Percentiles rank a stretch among this genome's conserved stretches.
Conservation (phyloP, 2,797 vertebrate species). For the Sternarchorhynchus goeldii region DNA sequence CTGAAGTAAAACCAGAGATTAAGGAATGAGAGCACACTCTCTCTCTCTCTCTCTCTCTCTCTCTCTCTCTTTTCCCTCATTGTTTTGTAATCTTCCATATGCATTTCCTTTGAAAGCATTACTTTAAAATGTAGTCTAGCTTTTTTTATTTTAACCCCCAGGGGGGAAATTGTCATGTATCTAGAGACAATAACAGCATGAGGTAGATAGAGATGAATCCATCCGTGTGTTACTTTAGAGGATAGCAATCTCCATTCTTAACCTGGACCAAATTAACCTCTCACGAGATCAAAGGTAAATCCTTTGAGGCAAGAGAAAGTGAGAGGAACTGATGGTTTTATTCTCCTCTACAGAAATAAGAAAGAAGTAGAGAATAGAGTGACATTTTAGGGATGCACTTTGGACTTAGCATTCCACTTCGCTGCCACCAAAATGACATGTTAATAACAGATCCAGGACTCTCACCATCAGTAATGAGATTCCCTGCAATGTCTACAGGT, state of each 20-base stretch:
- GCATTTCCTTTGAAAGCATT: constrained; percentile 54
- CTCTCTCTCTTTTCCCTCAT: neutral
- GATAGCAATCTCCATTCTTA: neutral
- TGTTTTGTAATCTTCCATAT: constrained; percentile 13
- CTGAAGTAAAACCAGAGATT: neutral
- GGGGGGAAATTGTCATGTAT: constrained; percentile 3
- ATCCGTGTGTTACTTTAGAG: neutral
- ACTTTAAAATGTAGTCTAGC: constrained; percentile 35
- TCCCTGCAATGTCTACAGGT: neutral
- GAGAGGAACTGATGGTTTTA: constrained; percentile 8
- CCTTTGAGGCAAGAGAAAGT: constrained; percentile 24
- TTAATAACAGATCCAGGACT: neutral
- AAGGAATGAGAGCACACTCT: neutral
- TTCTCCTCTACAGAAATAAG: neutral
- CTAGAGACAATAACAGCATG: neutral
- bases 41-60: neutral
- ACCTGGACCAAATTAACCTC: constrained; percentile 5
- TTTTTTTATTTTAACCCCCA: neutral
- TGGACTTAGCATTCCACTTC: neutral
- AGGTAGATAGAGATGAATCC: neutral
- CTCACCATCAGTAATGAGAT: constrained; percentile 1
- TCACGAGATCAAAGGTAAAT: constrained; percentile 25
- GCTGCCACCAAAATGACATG: neutral
- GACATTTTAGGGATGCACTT: constrained; percentile 5
- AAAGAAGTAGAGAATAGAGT: neutral